Evolutionary conservation across 2,888 invertebrate species (phyloP), one percentile per base, ranked within the genome.

Genomic region (Chymomyza procnemis): DNA sequence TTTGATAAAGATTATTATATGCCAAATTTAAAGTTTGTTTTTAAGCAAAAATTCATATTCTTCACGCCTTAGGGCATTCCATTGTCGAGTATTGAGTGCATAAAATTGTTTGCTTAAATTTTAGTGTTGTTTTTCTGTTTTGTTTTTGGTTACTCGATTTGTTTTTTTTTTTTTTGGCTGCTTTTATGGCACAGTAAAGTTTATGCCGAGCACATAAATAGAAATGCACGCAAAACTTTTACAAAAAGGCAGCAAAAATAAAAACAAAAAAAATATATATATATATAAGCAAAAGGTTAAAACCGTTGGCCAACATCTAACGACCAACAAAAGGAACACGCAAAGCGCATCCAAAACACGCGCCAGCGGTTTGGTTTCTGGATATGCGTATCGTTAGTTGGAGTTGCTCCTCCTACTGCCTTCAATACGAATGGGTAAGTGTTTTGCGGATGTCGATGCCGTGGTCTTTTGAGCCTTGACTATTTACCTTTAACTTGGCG

Each of bases 141-240:
- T 62, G 12, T 63, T 21, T 46, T 6, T 68, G 50, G 48, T 61
- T 48, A 18, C 18, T 18, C 48, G 48, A 6, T 48, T 18, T 48
- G 4, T 19, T 12, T 54, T 18, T 2, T 16, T 52, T 3, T 52
- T 41, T 65, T 26, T 26, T 26, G 4, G 26, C 6, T 26, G 26
- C 71, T 81, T 85, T 81, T 75, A 85, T 80, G 78, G 78, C 69
- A 59, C 65, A 74, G 71, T 79, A 81, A 83, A 85, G 71, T 85
- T 83, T 81, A 81, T 85, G 81, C 73, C 75, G 63, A 70, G 71
- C 76, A 74, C 81, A 79, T 79, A 83, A 85, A 85, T 81, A 83
- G 79, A 79, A 79, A 64, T 78, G 78, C 79, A 83, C 79, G 79
- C 78, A 71, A 76, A 79, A 67, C 67, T 70, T 73, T 71, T 69